These are phyloP conservation scores for Silurus asotus DNA, from an alignment of 2,113 vertebrate genomes.

Conservation along the genomic window DNA sequence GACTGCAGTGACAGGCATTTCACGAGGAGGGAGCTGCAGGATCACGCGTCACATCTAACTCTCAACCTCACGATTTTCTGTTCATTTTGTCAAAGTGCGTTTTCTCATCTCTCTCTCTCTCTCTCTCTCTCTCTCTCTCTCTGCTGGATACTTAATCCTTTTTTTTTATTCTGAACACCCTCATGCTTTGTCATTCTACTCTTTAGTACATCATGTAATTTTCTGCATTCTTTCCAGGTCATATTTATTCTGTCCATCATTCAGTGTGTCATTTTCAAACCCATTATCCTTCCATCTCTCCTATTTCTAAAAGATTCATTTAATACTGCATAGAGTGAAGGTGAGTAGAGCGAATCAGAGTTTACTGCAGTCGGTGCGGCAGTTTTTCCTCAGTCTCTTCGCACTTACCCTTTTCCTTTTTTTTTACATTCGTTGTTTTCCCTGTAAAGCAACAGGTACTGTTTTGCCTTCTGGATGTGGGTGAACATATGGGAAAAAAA, in stretches of 20 bases:
- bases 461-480: conserved; percentile 21
- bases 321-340: conserved; percentile 51
- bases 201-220: conserved; percentile 39
- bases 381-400: neutral
- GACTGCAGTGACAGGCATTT: conserved; percentile 56
- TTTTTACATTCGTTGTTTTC: neutral
- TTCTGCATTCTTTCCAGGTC: conserved; percentile 25
- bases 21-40: conserved; percentile 48
- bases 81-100: conserved; percentile 5
- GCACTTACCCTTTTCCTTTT: neutral
- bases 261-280: conserved; percentile 45
- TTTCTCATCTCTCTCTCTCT: neutral
- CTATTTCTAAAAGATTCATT: neutral
- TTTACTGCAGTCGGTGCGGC: conserved; percentile 43
- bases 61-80: conserved; percentile 12
- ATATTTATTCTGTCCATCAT: conserved; percentile 31
- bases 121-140: neutral
- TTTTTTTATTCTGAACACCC: neutral
- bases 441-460: conserved; percentile 35
- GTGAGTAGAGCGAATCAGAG: conserved; percentile 53
- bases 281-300: conserved; percentile 19
- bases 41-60: conserved; percentile 44
- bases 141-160: neutral
- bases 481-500: conserved; percentile 16
- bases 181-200: conserved; percentile 34